Base-by-base conservation (phyloP, 2,888 invertebrate genomes). In the Ganaspis brasiliensis region DNA sequence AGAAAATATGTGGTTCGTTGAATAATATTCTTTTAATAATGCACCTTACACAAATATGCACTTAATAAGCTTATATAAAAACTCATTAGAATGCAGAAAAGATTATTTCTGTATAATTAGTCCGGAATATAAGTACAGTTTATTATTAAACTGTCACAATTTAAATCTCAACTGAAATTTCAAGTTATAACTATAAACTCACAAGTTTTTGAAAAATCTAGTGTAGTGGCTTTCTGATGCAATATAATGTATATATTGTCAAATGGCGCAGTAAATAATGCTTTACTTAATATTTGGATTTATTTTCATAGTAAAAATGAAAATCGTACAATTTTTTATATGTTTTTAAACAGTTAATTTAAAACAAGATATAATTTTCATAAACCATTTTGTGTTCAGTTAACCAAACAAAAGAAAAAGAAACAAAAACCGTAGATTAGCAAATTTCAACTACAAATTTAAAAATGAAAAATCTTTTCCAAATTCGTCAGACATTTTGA, bases 61-160 rank as follows among this genome's bases (percentile, higher is more conserved):
- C 5, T 16, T 49, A 49, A 49, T 49, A 16, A 49, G 49, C 49
- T 49, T 49, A 49, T 49, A 49, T 49, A 49, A 49, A 49, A 49
- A 49, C 49, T 49, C 16, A 19, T 49, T 49, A 49, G 16, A 49
- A 49, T 49, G 49, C 49, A 49, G n/a, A 16, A 49, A 49, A 49
- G 16, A 49, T 16, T 49, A 14, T 16, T 49, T 16, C 16, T 49
- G 2, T 31, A 31, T 31, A 31, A 4, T 31, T 31, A 31, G 31
- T 31, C 31, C 31, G 31, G 31, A 31, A 31, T 31, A 31, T 31
- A 31, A 31, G 2, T 16, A 49, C 16, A n/a, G 16, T n/a, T 49
- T 3, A 8, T 8, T 8, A 49, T 52, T 52, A 16, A 52, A 19
- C 19, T 19, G 19, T 19, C 9, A 6, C 1, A 16, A 12, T 40